These are phyloP conservation scores for Gasterosteus aculeatus DNA, from an alignment of 2,113 vertebrate genomes.

Conservation along the genomic window DNA sequence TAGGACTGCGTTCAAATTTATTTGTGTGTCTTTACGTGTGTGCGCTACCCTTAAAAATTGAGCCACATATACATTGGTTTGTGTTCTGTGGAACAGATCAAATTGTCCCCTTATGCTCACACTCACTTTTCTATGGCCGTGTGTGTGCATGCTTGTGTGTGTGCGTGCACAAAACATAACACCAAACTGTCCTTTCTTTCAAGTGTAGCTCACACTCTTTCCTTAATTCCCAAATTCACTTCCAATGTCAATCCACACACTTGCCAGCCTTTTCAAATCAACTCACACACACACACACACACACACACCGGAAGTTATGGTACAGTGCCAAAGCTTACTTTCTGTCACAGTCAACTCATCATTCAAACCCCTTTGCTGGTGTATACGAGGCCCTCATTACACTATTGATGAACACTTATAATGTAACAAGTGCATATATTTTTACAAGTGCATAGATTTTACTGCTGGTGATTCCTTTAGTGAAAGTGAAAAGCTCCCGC, in stretches of 20 bases:
- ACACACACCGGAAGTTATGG: constrained; percentile 7
- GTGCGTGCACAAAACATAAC: not conserved
- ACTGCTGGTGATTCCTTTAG: not conserved
- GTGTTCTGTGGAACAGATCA: constrained; percentile 62
- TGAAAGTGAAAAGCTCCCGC: not conserved
- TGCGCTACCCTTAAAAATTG: constrained; percentile 34
- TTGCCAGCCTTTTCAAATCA: not conserved
- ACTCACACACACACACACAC: constrained; percentile 51
- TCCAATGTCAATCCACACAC: constrained; percentile 47
- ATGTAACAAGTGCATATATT: not conserved
- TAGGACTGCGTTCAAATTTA: constrained; percentile 8
- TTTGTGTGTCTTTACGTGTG: constrained; percentile 10
- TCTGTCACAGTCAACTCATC: constrained; percentile 9
- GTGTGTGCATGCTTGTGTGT: constrained; percentile 13
- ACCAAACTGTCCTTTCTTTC: constrained; percentile 74
- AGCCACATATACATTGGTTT: constrained; percentile 60
- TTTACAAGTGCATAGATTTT: not conserved
- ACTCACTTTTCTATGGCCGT: constrained; percentile 35
- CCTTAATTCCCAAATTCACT: constrained; percentile 66
- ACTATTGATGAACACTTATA: not conserved
- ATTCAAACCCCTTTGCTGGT: constrained; percentile 29
- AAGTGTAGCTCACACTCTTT: constrained; percentile 62
- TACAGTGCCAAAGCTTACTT: constrained; percentile 43
- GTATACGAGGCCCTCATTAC: not conserved
- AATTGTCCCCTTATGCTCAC: constrained; percentile 58